phyloP scores from a whole-genome alignment of 2,113 vertebrate genomes.

The Aplodontia rufa region DNA sequence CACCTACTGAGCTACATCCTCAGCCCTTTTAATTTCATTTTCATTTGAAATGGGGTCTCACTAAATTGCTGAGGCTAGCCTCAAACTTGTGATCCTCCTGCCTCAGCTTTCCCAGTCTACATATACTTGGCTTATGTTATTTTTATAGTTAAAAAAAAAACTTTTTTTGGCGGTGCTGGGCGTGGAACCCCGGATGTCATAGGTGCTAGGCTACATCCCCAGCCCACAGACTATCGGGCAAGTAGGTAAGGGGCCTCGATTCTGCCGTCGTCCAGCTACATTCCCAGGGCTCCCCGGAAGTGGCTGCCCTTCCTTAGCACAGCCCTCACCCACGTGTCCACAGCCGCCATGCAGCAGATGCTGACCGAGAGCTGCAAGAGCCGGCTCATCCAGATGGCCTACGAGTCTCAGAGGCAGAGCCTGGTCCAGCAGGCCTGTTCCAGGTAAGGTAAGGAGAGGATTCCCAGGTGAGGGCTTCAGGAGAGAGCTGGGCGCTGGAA shows the following conservation, averaged over 20 bases:
- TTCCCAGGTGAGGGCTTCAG: background rate
- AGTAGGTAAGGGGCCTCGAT: background rate
- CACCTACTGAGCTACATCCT: too few species aligned
- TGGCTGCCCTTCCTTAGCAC: background rate
- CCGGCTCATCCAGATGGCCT: constrained; percentile 90
- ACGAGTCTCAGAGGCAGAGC: constrained; percentile 88
- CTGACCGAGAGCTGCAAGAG: constrained; percentile 90
- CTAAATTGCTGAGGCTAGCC: background rate
- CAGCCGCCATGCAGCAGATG: constrained; percentile 98
- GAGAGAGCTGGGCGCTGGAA: background rate
- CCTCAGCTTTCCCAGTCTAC: background rate
- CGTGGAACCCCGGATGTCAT: too few species aligned
- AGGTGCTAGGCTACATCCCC: too few species aligned
- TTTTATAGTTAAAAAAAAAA: background rate
- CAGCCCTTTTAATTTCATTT: background rate
- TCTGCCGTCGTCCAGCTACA: background rate
- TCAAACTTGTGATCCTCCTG: background rate
- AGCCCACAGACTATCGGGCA: background rate
- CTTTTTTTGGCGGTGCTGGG: too few species aligned
- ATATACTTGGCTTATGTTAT: too few species aligned
- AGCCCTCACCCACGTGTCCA: background rate
- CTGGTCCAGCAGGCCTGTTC: constrained; percentile 91
- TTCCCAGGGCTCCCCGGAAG: background rate
- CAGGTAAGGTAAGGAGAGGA: constrained; percentile 85
- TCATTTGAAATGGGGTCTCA: background rate